A percentile compares a stretch with the other conserved stretches of the same genome.
Evolutionary conservation across 1,140 invertebrate species (phyloP).

Genomic region (Anagrus nilaparvatae): DNA sequence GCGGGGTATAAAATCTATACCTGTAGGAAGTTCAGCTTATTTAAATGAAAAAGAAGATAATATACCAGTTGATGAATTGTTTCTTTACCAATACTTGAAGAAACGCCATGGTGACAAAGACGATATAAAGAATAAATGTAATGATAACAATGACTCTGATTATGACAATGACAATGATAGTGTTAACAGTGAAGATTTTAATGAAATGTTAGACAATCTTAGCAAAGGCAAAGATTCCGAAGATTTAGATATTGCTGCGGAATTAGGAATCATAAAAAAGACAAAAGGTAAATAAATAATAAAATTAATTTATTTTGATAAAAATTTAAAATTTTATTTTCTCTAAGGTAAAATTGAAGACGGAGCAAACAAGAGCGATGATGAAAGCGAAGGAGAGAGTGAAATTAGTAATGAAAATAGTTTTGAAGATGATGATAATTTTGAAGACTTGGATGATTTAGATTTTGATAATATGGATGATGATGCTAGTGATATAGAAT

Average conservation of each 20-base stretch:
- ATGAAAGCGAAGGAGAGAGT: constrained; percentile 13
- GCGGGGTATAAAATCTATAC: constrained; percentile 48
- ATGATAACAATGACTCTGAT: constrained; percentile 38
- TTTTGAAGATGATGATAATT: constrained; percentile 30
- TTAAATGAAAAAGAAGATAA: constrained; percentile 53
- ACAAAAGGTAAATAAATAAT: constrained; percentile 25
- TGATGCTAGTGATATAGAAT: constrained; percentile 24
- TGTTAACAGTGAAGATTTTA: constrained; percentile 83
- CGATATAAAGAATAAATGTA: constrained; percentile 26
- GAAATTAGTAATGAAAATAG: constrained; percentile 21
- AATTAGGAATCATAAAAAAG: constrained; percentile 34
- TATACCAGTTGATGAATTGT: constrained; percentile 75
- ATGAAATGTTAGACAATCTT: constrained; percentile 63
- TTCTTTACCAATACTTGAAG: constrained; percentile 57
- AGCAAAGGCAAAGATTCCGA: constrained; percentile 47
- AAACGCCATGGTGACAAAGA: no score
- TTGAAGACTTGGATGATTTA: constrained; percentile 27
- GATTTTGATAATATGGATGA: constrained; percentile 24
- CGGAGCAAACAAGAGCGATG: constrained; percentile 17
- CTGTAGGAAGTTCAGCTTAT: constrained; percentile 60
- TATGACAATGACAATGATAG: constrained; percentile 65
- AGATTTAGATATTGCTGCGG: constrained; percentile 45
- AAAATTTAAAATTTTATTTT: neutral
- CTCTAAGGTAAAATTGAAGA: constrained; percentile 29
- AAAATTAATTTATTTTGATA: constrained; percentile 1